phyloP scores from a whole-genome alignment of 2,888 invertebrate genomes.

The Platerodrilus igneus region DNA sequence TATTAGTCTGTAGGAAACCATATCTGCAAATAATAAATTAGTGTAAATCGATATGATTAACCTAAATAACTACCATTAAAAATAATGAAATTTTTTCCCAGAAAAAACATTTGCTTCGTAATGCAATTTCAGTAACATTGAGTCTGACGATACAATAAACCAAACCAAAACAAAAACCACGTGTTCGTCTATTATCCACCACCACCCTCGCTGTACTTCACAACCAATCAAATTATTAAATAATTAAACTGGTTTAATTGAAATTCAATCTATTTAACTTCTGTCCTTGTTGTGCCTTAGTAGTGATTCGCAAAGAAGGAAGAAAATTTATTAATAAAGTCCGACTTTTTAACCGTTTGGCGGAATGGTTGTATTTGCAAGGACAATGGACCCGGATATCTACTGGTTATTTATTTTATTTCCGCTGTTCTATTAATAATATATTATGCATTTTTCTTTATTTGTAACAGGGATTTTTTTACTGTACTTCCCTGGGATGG shows the following conservation, averaged over 20 bases:
- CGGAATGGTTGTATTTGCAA: slow-evolving; percentile 18
- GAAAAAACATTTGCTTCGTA: no score
- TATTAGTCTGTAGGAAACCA: slow-evolving; percentile 5
- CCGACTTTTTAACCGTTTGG: slow-evolving; percentile 11
- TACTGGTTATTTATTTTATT: slow-evolving; percentile 21
- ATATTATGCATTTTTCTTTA: no score
- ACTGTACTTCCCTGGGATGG: no score
- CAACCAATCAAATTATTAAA: slow-evolving; percentile 13
- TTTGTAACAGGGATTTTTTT: no score
- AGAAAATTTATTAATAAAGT: slow-evolving; percentile 13
- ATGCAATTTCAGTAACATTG: no score
- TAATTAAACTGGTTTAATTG: slow-evolving; percentile 19
- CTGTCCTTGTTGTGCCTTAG: slow-evolving; percentile 17
- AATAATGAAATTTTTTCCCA: no score
- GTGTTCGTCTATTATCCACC: slow-evolving; percentile 13
- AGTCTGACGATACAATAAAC: no score
- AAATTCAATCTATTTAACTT: slow-evolving; percentile 11
- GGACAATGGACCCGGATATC: slow-evolving; percentile 27
- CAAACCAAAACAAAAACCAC: slow-evolving; percentile 20
- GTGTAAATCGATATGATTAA: no score
- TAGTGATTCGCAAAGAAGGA: slow-evolving; percentile 11
- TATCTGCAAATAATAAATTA: slow-evolving; percentile 8
- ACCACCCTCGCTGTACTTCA: slow-evolving; percentile 13
- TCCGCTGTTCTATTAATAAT: slow-evolving; percentile 22
- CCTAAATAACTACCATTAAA: no score